A percentile compares a stretch with the other conserved stretches of the same genome.
Evolutionary conservation across 2,888 invertebrate species (phyloP).

Genomic region (Eudemis profundana): DNA sequence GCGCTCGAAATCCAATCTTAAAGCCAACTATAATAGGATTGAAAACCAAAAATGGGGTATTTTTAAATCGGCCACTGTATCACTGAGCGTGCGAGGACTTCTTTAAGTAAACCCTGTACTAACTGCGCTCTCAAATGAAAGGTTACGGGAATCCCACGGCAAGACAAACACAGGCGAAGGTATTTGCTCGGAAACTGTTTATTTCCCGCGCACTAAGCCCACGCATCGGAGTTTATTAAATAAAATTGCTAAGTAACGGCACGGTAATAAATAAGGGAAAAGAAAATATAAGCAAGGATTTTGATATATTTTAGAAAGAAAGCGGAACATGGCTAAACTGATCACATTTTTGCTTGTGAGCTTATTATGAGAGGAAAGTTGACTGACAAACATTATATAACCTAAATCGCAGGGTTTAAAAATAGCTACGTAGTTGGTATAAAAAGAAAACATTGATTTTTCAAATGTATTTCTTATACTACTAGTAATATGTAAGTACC

Average conservation of each 20-base stretch:
- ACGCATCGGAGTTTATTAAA: background rate
- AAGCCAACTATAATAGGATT: background rate
- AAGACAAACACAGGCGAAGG: conserved; percentile 32
- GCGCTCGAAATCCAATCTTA: background rate
- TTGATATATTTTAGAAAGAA: background rate
- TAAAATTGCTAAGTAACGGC: background rate
- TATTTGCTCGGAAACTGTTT: conserved; percentile 38
- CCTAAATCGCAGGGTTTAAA: too few species aligned
- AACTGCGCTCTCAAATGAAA: conserved; percentile 33
- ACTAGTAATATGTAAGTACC: too few species aligned
- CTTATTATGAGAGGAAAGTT: too few species aligned
- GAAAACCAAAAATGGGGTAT: background rate
- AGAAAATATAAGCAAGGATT: background rate
- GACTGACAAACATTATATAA: too few species aligned
- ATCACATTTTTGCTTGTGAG: too few species aligned
- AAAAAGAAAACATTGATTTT: too few species aligned
- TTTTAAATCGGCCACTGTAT: background rate
- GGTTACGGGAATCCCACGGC: conserved; percentile 41
- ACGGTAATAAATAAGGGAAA: background rate
- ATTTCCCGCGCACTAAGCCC: conserved; percentile 27
- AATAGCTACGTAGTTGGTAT: too few species aligned
- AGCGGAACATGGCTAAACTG: background rate
- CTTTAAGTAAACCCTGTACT: conserved; percentile 23
- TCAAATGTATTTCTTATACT: too few species aligned
- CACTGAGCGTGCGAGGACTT: conserved; percentile 13